A percentile compares a stretch with the other conserved stretches of the same genome.
Conservation (phyloP, 2,888 invertebrate genomes). For the Ischnus inquisitorius region DNA sequence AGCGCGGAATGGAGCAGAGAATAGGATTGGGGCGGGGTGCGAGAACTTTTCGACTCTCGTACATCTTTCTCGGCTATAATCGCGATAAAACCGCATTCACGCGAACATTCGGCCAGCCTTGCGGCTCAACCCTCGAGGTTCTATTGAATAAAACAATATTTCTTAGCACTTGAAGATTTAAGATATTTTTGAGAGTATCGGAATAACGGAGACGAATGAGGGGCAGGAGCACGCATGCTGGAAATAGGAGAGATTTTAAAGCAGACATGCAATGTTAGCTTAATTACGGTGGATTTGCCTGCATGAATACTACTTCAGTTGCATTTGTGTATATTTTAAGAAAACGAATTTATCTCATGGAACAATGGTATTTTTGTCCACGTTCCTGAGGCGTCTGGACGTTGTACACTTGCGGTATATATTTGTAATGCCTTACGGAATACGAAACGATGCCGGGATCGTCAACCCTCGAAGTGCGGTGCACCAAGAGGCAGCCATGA, state of each 20-base stretch:
- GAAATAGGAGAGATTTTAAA: too few species aligned
- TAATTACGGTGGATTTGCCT: not conserved
- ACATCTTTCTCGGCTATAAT: slow-evolving; percentile 53
- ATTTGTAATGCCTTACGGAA: not conserved
- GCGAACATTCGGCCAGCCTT: slow-evolving; percentile 59
- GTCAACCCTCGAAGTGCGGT: slow-evolving; percentile 53
- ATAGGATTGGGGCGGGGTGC: slow-evolving; percentile 50
- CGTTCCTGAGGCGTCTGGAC: slow-evolving; percentile 16
- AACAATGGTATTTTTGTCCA: not conserved
- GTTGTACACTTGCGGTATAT: not conserved
- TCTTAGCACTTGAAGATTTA: slow-evolving; percentile 49
- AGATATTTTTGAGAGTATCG: slow-evolving; percentile 7
- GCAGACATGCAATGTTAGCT: not conserved
- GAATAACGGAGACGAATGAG: too few species aligned
- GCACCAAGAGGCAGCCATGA: slow-evolving; percentile 73
- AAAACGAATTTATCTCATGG: not conserved
- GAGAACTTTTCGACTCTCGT: slow-evolving; percentile 65
- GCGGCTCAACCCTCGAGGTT: slow-evolving; percentile 58
- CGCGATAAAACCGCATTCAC: slow-evolving; percentile 69
- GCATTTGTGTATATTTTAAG: not conserved
- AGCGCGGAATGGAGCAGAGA: slow-evolving; percentile 59
- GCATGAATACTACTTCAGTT: not conserved
- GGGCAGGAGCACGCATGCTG: not conserved
- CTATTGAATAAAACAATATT: slow-evolving; percentile 68
- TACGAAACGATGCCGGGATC: not conserved